These are phyloP conservation scores for Pseudotriccus pelzelni DNA, from an alignment of 2,797 vertebrate genomes.

Conservation along the genomic window DNA sequence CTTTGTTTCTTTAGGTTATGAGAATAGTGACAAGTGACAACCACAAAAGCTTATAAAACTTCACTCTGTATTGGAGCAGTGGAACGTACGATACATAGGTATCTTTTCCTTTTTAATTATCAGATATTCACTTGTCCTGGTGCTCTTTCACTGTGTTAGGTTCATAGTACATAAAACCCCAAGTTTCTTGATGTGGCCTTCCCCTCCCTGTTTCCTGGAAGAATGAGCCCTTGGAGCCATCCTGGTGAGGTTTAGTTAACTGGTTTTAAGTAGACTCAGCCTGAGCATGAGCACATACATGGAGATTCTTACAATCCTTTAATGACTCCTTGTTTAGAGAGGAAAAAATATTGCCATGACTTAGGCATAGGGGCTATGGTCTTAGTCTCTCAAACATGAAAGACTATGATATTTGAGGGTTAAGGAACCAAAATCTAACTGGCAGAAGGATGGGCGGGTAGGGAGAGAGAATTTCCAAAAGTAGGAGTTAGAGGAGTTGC, in stretches of 20 bases:
- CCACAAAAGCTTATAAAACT: not conserved
- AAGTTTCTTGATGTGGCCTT: not conserved
- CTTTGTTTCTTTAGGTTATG: not conserved
- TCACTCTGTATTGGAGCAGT: not conserved
- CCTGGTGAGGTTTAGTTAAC: not conserved
- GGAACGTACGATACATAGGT: not conserved
- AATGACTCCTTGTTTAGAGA: not conserved
- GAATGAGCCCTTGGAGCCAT: rapidly evolving
- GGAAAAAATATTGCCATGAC: not conserved
- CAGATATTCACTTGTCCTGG: constrained; percentile 19
- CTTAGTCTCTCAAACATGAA: not conserved
- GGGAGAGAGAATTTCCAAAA: not conserved
- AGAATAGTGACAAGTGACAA: not conserved
- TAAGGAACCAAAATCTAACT: not conserved
- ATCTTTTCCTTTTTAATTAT: constrained; percentile 16
- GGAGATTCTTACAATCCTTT: not conserved
- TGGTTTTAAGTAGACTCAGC: not conserved
- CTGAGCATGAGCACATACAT: rapidly evolving
- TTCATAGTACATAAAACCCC: too few relatives aligned
- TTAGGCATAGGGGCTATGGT: not conserved
- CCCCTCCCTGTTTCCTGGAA: not conserved
- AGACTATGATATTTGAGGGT: not conserved
- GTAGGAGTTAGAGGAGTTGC: not conserved
- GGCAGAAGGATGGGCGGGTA: not conserved
- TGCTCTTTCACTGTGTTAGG: not conserved